Percentiles rank a stretch among this genome's conserved stretches.
Evolutionary conservation across 1,140 invertebrate genomes (phyloP).

Genomic region (Anagrus nilaparvatae): DNA sequence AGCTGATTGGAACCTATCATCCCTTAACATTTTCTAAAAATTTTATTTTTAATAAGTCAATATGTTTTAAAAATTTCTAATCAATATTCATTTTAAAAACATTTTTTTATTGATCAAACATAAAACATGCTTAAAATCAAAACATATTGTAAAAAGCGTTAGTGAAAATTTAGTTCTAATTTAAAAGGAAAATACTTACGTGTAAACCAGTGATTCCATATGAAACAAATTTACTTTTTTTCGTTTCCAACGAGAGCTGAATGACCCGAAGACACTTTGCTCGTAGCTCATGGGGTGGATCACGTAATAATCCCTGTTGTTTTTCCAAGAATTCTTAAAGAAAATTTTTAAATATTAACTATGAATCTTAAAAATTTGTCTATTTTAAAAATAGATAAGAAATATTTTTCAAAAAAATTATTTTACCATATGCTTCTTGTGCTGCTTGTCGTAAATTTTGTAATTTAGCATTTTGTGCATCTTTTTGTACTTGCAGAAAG

Average conservation of each 20-base stretch:
- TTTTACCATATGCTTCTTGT: constrained; percentile 71
- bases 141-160: too few relatives aligned
- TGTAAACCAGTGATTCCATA: constrained; percentile 76
- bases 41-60: background rate
- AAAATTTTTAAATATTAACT: constrained; percentile 7
- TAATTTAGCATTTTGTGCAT: constrained; percentile 63
- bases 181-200: constrained; percentile 45
- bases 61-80: background rate
- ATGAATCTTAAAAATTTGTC: background rate
- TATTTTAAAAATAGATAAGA: background rate
- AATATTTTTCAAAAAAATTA: background rate
- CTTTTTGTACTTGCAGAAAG: constrained; percentile 65
- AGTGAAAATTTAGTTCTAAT: background rate
- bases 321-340: constrained; percentile 68
- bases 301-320: constrained; percentile 65
- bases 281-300: constrained; percentile 73
- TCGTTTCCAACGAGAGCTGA: constrained; percentile 78
- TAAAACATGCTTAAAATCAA: background rate
- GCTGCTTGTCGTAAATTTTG: constrained; percentile 60
- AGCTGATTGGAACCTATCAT: constrained; percentile 83
- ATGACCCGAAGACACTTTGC: constrained; percentile 72
- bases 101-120: background rate
- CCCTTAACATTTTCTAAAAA: constrained; percentile 72
- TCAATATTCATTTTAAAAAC: background rate
- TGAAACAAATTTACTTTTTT: constrained; percentile 70